Percentiles rank a stretch among this genome's conserved stretches.
phyloP scores from a whole-genome alignment of 2,888 invertebrate species.

The Aproaerema taeniolella region DNA sequence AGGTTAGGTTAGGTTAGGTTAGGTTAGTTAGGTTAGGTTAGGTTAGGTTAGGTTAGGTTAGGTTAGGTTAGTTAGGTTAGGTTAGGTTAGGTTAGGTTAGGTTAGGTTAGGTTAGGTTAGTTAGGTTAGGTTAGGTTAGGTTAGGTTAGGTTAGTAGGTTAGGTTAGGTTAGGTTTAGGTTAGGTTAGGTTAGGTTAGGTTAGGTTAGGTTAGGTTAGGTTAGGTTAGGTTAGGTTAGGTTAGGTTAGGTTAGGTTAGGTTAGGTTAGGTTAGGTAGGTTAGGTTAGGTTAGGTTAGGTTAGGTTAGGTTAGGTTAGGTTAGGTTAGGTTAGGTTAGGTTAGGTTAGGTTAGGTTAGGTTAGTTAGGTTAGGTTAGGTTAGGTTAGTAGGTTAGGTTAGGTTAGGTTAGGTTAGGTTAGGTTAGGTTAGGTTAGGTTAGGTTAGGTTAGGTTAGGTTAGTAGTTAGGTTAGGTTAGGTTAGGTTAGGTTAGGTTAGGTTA shows the following conservation, averaged over 20 bases:
- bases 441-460: slow-evolving; percentile 18
- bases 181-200: slow-evolving; percentile 18
- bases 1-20: slow-evolving; percentile 11
- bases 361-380: slow-evolving; percentile 21
- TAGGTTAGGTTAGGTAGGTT: slow-evolving; percentile 19
- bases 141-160: slow-evolving; percentile 18
- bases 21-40: slow-evolving; percentile 8
- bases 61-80: slow-evolving; percentile 11
- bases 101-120: slow-evolving; percentile 18
- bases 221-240: slow-evolving; percentile 20
- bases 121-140: slow-evolving; percentile 20
- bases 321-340: slow-evolving; percentile 20
- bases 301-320: slow-evolving; percentile 20
- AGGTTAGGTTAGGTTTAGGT: slow-evolving; percentile 18
- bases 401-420: slow-evolving; percentile 18
- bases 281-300: slow-evolving; percentile 22
- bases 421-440: slow-evolving; percentile 17
- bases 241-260: slow-evolving; percentile 22
- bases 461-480: slow-evolving; percentile 18
- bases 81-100: slow-evolving; percentile 14
- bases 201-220: slow-evolving; percentile 21
- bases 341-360: slow-evolving; percentile 21
- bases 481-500: slow-evolving; percentile 17
- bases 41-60: slow-evolving; percentile 9
- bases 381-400: slow-evolving; percentile 18